Evolutionary conservation across 2,888 invertebrate genomes (phyloP).

Genomic region (Pyrgus malvae): DNA sequence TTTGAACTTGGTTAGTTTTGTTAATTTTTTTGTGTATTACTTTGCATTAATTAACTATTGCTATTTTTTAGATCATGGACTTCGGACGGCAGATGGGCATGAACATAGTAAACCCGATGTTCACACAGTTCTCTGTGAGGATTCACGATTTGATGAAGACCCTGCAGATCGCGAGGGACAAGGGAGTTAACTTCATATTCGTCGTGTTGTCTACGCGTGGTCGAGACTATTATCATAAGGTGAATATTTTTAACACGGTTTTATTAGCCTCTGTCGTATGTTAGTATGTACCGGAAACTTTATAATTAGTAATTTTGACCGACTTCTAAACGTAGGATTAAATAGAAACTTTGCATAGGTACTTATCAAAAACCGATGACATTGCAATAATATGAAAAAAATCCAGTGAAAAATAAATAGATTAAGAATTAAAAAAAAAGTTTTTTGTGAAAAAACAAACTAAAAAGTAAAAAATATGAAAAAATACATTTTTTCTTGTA

Average conservation of each 20-base stretch:
- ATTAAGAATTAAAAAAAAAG: too few relatives aligned
- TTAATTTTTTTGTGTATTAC: background rate
- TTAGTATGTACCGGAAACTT: background rate
- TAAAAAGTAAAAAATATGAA: too few relatives aligned
- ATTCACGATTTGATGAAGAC: slow-evolving; percentile 43
- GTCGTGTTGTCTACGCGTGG: slow-evolving; percentile 79
- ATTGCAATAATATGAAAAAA: too few relatives aligned
- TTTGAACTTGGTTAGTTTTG: too few relatives aligned
- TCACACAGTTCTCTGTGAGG: slow-evolving; percentile 45
- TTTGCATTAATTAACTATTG: background rate
- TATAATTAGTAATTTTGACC: too few relatives aligned
- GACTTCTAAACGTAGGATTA: too few relatives aligned
- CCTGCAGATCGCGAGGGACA: slow-evolving; percentile 44
- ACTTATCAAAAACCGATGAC: too few relatives aligned
- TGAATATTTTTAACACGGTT: slow-evolving; percentile 32
- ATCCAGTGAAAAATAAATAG: too few relatives aligned
- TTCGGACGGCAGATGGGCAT: slow-evolving; percentile 59
- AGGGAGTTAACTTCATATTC: slow-evolving; percentile 77
- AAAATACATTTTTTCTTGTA: too few relatives aligned
- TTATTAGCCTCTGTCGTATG: background rate
- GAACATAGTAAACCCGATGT: slow-evolving; percentile 45
- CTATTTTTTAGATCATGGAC: slow-evolving; percentile 47
- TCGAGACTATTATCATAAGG: slow-evolving; percentile 73
- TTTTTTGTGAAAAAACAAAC: too few relatives aligned
- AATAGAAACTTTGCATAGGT: too few relatives aligned